Conservation (phyloP, 2,113 vertebrate genomes). For the Dromas ardeola region DNA sequence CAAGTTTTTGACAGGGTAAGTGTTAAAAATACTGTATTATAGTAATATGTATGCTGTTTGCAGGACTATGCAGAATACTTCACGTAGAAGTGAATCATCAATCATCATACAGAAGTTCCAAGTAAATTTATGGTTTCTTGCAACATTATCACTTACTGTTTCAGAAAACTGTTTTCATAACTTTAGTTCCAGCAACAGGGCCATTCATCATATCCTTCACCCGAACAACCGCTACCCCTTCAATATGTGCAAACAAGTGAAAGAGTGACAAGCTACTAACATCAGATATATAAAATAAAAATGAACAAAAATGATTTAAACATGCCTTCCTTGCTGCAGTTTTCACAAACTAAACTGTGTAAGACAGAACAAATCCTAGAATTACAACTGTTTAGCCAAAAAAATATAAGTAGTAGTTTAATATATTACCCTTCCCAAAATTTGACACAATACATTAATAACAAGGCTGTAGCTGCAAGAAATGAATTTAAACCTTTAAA, state of each 20-base stretch:
- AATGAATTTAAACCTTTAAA: not conserved
- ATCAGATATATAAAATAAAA: not conserved
- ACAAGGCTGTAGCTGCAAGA: not conserved
- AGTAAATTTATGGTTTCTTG: not conserved
- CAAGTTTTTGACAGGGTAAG: not conserved
- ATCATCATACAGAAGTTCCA: not conserved
- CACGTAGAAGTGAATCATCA: not conserved
- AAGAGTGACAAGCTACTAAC: not conserved
- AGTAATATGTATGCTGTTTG: not conserved
- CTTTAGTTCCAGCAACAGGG: not conserved
- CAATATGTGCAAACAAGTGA: not conserved
- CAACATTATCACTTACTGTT: not conserved
- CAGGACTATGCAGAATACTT: not conserved
- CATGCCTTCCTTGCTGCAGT: not conserved
- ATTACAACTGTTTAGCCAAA: not conserved
- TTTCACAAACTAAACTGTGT: not conserved
- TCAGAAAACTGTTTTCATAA: not conserved
- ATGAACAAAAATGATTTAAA: not conserved
- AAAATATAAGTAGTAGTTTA: not conserved
- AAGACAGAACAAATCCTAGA: not conserved
- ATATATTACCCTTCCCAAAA: not conserved
- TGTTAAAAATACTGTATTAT: not conserved
- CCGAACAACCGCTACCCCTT: not conserved
- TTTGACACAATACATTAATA: not conserved
- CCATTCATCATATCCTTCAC: not conserved